Base-by-base conservation (phyloP, 2,113 vertebrate genomes). In the Nerophis lumbriciformis region DNA sequence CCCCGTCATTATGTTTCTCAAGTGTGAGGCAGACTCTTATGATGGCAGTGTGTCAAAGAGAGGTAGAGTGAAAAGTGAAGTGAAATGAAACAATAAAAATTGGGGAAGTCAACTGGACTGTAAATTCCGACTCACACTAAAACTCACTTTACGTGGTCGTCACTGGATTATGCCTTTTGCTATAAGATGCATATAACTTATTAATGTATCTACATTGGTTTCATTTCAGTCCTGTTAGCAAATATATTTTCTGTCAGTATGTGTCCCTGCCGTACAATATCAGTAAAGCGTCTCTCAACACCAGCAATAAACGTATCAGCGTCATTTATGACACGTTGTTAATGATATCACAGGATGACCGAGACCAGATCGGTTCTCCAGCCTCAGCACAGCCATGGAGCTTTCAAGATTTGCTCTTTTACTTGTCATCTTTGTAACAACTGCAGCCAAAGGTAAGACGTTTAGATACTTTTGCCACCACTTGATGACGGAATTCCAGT, bases 381-480 rank as follows among this genome's bases (percentile, higher is more conserved):
- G 28, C 21, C 50, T 35, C 16, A 61, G 47, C 5, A 1, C 15
- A 53, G 11, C 5, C 72, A 84, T 85, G 87, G 76, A 21, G 39
- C 48, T 44, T 21, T 69, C 35, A 5, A 70, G 52, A 67, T 6
- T 39, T 5, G 49, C 44, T 35, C 6, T 80, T 1, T 45, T 87
- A 65, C 53, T 88, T 48, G n/a, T 61, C 19, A 57, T 13, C 1
- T 49, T 76, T 44, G 71, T 58, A 21, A 71, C 11, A 1, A 66
- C 72, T 7, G 8, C 7, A 6, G 76, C 74, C 69, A 82, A 76
- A 74, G 82, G 83, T 85, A 76, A 69, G 71, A 6, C 36, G 7
- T 37, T 9, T 36, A 7, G 12, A 55, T 13, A 21, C 12, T 10
- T 13, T 36, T 47, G 10, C 10, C 28, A 13, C 13, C 19, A 8